phyloP scores from a whole-genome alignment of 1,140 invertebrate species.

The Aethina tumida region DNA sequence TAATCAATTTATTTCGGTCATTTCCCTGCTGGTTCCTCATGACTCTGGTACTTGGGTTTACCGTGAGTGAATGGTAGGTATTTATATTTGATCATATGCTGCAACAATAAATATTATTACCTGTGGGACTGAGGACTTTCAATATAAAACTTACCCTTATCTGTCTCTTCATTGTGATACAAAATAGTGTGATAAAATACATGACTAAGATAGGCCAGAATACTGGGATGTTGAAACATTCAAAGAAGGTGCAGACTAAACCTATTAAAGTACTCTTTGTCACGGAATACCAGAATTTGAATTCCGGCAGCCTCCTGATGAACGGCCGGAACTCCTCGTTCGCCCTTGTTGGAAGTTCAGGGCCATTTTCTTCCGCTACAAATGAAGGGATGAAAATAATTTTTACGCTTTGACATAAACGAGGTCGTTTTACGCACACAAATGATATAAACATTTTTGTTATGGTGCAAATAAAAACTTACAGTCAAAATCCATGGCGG shows the following conservation, averaged over 20 bases:
- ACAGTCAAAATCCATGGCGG: constrained; percentile 88
- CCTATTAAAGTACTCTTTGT: constrained; percentile 91
- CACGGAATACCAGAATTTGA: constrained; percentile 99
- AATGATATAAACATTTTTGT: background rate
- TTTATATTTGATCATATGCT: constrained; percentile 99
- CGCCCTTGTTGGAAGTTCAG: constrained; percentile 84
- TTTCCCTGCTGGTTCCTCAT: constrained; percentile 45
- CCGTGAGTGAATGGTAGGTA: constrained; percentile 98
- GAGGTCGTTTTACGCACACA: no score
- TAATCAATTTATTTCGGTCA: constrained; percentile 26
- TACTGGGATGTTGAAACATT: constrained; percentile 97
- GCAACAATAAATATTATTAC: constrained; percentile 42
- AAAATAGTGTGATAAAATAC: constrained; percentile 97
- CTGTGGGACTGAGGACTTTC: background rate
- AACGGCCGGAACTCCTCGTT: constrained; percentile 99
- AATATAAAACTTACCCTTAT: constrained; percentile 70
- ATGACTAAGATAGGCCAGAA: constrained; percentile 99
- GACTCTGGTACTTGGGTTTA: constrained; percentile 83
- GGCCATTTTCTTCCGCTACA: constrained; percentile 64
- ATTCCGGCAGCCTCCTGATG: constrained; percentile 94
- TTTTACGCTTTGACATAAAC: constrained; percentile 4
- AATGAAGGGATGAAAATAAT: constrained; percentile 13
- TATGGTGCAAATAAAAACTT: constrained; percentile 32
- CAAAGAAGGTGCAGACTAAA: constrained; percentile 91
- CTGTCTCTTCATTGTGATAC: constrained; percentile 99